phyloP scores from a whole-genome alignment of 2,797 vertebrate genomes.

The Scarus forsteni region DNA sequence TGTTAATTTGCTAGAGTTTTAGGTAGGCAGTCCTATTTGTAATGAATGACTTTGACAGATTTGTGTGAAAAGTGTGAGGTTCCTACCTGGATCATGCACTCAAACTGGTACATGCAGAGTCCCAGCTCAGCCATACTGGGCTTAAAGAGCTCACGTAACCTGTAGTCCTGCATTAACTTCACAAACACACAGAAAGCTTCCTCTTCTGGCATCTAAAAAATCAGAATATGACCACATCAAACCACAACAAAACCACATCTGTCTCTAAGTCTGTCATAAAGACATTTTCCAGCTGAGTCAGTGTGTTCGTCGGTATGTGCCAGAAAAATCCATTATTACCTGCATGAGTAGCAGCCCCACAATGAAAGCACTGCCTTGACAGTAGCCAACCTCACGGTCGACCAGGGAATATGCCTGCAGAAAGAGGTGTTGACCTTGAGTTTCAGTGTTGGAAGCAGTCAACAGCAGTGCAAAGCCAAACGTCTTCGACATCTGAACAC shows the following conservation, averaged over 20 bases:
- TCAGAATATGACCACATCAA: background rate
- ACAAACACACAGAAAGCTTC: slow-evolving; percentile 99
- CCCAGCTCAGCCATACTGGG: slow-evolving; percentile 99
- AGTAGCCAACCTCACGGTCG: slow-evolving; percentile 98
- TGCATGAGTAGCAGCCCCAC: slow-evolving; percentile 99
- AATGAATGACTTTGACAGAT: too few species aligned
- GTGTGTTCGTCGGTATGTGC: slow-evolving; percentile 2
- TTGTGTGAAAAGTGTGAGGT: background rate
- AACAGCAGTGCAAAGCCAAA: slow-evolving; percentile 4
- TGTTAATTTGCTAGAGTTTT: too few species aligned
- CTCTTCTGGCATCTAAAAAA: slow-evolving; percentile 95
- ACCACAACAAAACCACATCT: background rate
- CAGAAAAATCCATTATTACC: slow-evolving; percentile 81
- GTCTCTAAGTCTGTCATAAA: background rate
- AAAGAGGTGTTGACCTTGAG: slow-evolving; percentile 46
- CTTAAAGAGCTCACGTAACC: slow-evolving; percentile 98
- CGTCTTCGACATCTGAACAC: slow-evolving; percentile 2
- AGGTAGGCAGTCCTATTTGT: too few species aligned
- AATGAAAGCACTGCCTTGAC: slow-evolving; percentile 99
- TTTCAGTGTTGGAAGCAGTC: slow-evolving; percentile 5
- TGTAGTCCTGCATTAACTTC: slow-evolving; percentile 99
- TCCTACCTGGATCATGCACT: slow-evolving; percentile 97
- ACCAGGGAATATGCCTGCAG: slow-evolving; percentile 97
- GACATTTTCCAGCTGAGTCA: too few species aligned
- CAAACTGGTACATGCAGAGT: slow-evolving; percentile 99